Evolutionary conservation across 2,113 vertebrate species (phyloP).

Genomic region (Sphaerodactylus townsendi): DNA sequence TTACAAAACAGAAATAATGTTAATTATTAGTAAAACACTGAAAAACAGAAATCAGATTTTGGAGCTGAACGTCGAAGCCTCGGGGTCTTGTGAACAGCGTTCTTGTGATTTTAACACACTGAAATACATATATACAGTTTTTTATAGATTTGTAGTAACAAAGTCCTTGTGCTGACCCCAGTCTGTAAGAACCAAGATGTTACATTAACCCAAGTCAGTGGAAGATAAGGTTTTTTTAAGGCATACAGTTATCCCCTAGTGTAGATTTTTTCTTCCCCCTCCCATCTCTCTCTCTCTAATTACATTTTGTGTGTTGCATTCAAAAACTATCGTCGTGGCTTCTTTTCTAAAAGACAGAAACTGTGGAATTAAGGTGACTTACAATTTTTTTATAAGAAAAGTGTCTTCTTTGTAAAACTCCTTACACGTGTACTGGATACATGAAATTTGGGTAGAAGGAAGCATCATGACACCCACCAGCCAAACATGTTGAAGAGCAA

Average conservation of each 20-base stretch:
- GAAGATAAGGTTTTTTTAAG: constrained; percentile 52
- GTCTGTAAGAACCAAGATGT: constrained; percentile 74
- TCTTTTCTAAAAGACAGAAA: constrained; percentile 92
- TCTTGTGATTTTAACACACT: constrained; percentile 74
- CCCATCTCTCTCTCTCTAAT: constrained; percentile 68
- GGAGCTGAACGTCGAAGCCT: constrained; percentile 77
- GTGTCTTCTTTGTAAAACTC: constrained; percentile 91
- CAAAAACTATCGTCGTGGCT: constrained; percentile 86
- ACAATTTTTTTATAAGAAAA: constrained; percentile 85
- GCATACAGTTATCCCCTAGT: constrained; percentile 65
- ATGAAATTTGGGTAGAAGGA: constrained; percentile 87
- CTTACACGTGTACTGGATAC: constrained; percentile 86
- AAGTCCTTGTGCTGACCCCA: constrained; percentile 75
- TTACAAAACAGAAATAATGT: constrained; percentile 63
- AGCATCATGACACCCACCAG: constrained; percentile 84
- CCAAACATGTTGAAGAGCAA: constrained; percentile 79
- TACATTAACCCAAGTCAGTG: constrained; percentile 70
- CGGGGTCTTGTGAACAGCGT: constrained; percentile 77
- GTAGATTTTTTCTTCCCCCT: constrained; percentile 58
- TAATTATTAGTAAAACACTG: neutral
- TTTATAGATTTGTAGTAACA: constrained; percentile 78
- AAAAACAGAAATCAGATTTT: constrained; percentile 71
- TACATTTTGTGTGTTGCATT: constrained; percentile 89
- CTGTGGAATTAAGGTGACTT: constrained; percentile 94
- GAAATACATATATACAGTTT: constrained; percentile 56